phyloP scores from a whole-genome alignment of 1,140 invertebrate genomes.

The Mya arenaria region DNA sequence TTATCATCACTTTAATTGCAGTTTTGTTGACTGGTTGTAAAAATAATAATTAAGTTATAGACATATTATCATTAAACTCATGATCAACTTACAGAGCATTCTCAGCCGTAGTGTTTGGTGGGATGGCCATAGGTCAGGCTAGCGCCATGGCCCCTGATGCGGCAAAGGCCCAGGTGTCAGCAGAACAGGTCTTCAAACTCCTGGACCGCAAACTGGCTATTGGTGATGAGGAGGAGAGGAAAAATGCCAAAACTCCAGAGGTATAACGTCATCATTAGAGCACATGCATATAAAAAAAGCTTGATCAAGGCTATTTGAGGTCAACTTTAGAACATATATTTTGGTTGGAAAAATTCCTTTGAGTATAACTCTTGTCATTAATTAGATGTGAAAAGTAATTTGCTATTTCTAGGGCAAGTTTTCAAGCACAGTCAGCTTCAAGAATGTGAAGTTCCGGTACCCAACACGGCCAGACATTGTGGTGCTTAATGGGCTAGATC shows the following conservation, averaged over 20 bases:
- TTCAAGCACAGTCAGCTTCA: constrained; percentile 59
- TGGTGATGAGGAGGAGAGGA: constrained; percentile 73
- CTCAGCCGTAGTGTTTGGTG: constrained; percentile 56
- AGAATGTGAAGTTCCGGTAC: constrained; percentile 73
- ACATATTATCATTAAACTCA: too few species aligned
- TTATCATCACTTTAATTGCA: too few species aligned
- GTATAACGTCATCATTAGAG: too few species aligned
- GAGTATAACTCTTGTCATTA: too few species aligned
- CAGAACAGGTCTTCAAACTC: constrained; percentile 76
- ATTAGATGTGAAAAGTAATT: too few species aligned
- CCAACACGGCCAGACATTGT: constrained; percentile 75
- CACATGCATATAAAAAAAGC: too few species aligned
- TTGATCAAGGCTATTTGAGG: too few species aligned
- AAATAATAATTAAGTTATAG: too few species aligned
- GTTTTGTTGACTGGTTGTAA: too few species aligned
- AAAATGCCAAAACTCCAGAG: too few species aligned
- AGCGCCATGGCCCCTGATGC: constrained; percentile 80
- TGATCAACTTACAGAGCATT: constrained; percentile 53
- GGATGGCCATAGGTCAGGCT: constrained; percentile 77
- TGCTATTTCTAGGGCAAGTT: constrained; percentile 44
- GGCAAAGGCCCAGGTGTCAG: constrained; percentile 78
- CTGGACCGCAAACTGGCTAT: constrained; percentile 78
- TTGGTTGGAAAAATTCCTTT: too few species aligned
- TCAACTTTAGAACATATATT: too few species aligned
- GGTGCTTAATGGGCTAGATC: constrained; percentile 85